Conservation (phyloP, 2,888 invertebrate species). For the Candidula unifasciata region DNA sequence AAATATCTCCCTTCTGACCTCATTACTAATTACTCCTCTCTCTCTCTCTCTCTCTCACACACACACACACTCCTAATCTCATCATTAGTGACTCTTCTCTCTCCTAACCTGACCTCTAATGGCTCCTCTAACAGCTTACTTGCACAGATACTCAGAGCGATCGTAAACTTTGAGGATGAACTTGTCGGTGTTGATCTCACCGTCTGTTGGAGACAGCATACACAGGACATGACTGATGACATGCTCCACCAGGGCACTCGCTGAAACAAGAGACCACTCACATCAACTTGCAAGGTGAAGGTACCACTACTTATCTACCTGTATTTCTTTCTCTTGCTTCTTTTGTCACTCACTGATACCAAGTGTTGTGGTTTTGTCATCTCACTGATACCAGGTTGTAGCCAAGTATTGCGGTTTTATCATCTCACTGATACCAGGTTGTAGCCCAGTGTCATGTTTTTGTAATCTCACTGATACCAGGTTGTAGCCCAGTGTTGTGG, state of each 20-base stretch:
- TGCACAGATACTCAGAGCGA: slow-evolving; percentile 90
- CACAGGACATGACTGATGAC: slow-evolving; percentile 78
- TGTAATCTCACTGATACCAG: too few species aligned
- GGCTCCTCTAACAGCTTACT: slow-evolving; percentile 74
- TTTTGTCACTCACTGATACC: too few species aligned
- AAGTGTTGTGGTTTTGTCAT: too few species aligned
- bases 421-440: too few species aligned
- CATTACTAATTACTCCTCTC: background rate
- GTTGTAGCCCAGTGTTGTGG: too few species aligned
- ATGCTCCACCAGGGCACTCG: slow-evolving; percentile 81
- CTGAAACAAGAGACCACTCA: slow-evolving; percentile 79
- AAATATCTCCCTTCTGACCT: background rate
- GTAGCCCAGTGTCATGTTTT: too few species aligned
- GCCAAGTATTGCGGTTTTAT: too few species aligned
- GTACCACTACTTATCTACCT: too few species aligned
- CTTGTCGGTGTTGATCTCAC: slow-evolving; percentile 77
- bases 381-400: too few species aligned
- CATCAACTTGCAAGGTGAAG: background rate
- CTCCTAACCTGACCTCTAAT: background rate
- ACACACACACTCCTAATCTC: background rate
- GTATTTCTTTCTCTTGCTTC: too few species aligned
- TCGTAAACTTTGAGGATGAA: slow-evolving; percentile 90
- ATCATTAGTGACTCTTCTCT: background rate
- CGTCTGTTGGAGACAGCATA: slow-evolving; percentile 56
- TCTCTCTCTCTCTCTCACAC: background rate